These are phyloP conservation scores for Sinhomidia bicolor DNA, from an alignment of 2,888 invertebrate species.

Conservation along the genomic window DNA sequence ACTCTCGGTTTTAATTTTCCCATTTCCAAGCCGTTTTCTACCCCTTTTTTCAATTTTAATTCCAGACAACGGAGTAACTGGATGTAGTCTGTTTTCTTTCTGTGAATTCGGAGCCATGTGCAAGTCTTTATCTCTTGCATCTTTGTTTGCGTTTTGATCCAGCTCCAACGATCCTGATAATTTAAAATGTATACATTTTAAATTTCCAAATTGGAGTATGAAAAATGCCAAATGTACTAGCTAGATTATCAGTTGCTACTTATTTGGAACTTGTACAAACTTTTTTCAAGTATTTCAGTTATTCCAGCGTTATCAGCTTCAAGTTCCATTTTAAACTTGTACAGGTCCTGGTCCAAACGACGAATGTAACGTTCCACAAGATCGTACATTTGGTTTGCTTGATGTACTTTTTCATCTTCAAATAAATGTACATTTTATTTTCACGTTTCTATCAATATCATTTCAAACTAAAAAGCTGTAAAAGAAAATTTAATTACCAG, in stretches of 20 bases:
- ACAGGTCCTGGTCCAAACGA: slow-evolving; percentile 93
- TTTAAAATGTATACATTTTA: not conserved
- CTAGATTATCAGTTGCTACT: not conserved
- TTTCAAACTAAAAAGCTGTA: too few relatives aligned
- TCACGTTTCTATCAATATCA: too few relatives aligned
- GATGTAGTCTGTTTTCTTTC: slow-evolving; percentile 55
- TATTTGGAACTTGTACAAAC: slow-evolving; percentile 80
- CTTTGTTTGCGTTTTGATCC: slow-evolving; percentile 57
- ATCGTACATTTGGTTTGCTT: slow-evolving; percentile 97
- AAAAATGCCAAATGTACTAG: not conserved
- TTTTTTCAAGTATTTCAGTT: slow-evolving; percentile 96
- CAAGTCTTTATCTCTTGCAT: slow-evolving; percentile 55
- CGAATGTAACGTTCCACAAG: slow-evolving; percentile 95
- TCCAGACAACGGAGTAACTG: slow-evolving; percentile 50
- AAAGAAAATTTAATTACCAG: slow-evolving; percentile 56
- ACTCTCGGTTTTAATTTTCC: slow-evolving; percentile 65
- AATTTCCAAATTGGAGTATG: not conserved
- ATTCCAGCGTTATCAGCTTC: slow-evolving; percentile 99
- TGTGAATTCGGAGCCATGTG: slow-evolving; percentile 59
- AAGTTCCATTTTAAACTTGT: slow-evolving; percentile 99
- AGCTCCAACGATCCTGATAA: slow-evolving; percentile 56
- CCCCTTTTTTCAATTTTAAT: slow-evolving; percentile 66
- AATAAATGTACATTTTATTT: slow-evolving; percentile 15
- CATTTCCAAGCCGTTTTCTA: slow-evolving; percentile 58
- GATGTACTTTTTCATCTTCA: slow-evolving; percentile 95